phyloP scores from a whole-genome alignment of 1,140 invertebrate species.

The Scylla paramamosain region DNA sequence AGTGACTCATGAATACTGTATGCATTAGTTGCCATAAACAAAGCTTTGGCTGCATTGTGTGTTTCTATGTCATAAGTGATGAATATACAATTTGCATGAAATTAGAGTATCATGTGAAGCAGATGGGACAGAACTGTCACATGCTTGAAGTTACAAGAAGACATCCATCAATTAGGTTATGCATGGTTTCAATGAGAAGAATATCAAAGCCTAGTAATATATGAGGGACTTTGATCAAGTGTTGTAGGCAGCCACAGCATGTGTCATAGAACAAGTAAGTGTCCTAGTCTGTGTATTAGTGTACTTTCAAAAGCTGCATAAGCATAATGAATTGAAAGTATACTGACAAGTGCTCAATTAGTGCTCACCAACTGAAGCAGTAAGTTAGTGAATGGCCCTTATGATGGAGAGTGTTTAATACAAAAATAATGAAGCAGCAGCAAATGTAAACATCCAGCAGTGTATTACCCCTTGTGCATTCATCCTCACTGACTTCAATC shows the following conservation, averaged over 20 bases:
- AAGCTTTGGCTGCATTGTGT: too few species aligned
- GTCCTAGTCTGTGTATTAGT: neutral
- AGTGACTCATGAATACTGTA: too few species aligned
- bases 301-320: neutral
- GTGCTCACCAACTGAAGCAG: neutral
- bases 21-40: too few species aligned
- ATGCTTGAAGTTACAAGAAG: too few species aligned
- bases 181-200: neutral
- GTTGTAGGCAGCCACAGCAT: neutral
- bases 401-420: neutral
- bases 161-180: too few species aligned
- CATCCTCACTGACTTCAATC: slow-evolving; percentile 69
- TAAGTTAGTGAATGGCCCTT: neutral
- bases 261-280: neutral
- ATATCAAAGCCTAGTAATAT: neutral
- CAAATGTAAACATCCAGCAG: slow-evolving; percentile 32
- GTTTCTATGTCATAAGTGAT: too few species aligned
- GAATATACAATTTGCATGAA: too few species aligned
- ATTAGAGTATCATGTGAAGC: neutral
- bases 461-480: slow-evolving; percentile 68
- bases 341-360: neutral
- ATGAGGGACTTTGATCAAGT: too few species aligned
- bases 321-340: neutral
- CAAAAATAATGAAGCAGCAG: neutral
- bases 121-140: neutral